Evolutionary conservation across 2,797 vertebrate genomes (phyloP).

Genomic region (Chromis chromis): DNA sequence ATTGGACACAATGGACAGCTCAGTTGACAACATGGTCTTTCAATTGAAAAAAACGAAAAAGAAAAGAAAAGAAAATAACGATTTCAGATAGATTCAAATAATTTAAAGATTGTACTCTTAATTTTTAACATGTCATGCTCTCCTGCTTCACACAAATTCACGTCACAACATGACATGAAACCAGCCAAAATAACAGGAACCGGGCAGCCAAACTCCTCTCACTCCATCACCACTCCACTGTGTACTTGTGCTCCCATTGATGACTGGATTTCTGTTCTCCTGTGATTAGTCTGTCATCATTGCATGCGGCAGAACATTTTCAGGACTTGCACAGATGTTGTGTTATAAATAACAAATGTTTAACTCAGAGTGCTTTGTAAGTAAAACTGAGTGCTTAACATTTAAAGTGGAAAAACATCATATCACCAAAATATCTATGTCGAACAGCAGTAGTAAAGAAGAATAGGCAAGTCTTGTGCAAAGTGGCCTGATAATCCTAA

Average conservation of each 20-base stretch:
- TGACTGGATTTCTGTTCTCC: conserved; percentile 47
- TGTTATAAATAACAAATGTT: conserved; percentile 11
- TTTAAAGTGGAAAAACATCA: neutral
- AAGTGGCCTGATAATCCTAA: neutral
- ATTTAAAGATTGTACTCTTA: neutral
- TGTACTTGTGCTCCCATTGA: conserved; percentile 43
- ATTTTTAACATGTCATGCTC: conserved; percentile 17
- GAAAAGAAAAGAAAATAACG: no score
- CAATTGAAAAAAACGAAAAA: neutral
- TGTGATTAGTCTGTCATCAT: conserved; percentile 38
- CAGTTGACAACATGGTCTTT: neutral
- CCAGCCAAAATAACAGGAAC: conserved; percentile 51
- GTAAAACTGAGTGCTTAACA: neutral
- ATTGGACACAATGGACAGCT: neutral
- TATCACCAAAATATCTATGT: neutral
- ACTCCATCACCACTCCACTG: conserved; percentile 40
- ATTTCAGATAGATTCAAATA: conserved; percentile 2
- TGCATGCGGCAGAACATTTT: conserved; percentile 10
- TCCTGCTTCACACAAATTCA: conserved; percentile 16
- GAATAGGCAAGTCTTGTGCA: neutral
- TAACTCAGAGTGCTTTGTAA: neutral
- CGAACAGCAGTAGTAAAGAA: neutral
- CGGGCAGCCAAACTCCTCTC: conserved; percentile 34
- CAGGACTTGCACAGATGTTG: conserved; percentile 15
- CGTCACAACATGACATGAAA: conserved; percentile 41